Base-by-base conservation (phyloP, 2,113 vertebrate genomes). In the Labeo rohita region DNA sequence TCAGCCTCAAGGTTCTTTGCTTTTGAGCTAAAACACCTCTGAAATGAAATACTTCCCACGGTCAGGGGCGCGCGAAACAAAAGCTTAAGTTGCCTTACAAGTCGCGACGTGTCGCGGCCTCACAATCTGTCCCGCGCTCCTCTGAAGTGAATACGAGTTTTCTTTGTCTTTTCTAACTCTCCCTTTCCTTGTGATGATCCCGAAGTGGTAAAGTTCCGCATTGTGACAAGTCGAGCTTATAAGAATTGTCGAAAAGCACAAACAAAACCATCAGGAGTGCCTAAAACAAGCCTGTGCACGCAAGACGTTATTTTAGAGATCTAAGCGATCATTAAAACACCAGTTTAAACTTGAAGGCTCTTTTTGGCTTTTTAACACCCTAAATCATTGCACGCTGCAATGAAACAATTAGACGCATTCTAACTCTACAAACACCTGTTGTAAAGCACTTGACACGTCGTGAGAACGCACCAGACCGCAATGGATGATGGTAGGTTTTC, bases 21-120 rank as follows among this genome's bases (percentile, higher is more conserved):
- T 59, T 78, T 86, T 86, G 52, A 90, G 75, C 28, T 45, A 56
- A 65, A 65, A 89, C 89, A 90, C 83, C 88, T 86, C 76, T 88
- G 92, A 92, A 92, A 93, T 84, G 13, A 79, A 88, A 90, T 84
- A 88, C 90, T 94, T 93, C 93, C 92, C 91, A 92, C 83, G 86
- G 88, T 89, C 89, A 86, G 86, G 84, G 89, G 88, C 88, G 89
- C 88, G 85, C 89, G 80, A 90, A 88, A 93, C 86, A 92, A 91
- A 93, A 88, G 86, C 85, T 86, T 91, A 90, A 91, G 94, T 92
- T 92, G 91, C 81, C 75, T 74, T 92, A 91, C 94, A 92, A 93
- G 94, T 91, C 88, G 87, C 89, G 91, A 92, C 93, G 89, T 56
- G 91, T 89, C 74, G n/a, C 11, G 89, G 84, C 16, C 85, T 9